Percentiles rank a stretch among this genome's conserved stretches.
These are phyloP conservation scores for Heliconius cydno DNA, from an alignment of 2,888 invertebrate species.

Conservation along the genomic window DNA sequence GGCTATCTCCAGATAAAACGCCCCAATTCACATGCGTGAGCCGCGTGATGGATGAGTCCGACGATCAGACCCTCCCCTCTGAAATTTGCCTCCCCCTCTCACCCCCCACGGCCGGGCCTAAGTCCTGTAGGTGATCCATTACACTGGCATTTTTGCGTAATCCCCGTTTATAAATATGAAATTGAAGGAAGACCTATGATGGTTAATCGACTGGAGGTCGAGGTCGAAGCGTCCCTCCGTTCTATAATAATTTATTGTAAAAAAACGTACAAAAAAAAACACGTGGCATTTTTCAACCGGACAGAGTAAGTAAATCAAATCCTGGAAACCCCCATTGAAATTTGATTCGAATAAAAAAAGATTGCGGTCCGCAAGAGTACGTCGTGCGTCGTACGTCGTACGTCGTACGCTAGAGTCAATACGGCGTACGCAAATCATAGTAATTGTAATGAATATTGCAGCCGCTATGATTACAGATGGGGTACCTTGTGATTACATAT, in stretches of 20 bases:
- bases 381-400: constrained; percentile 41
- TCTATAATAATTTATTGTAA: constrained; percentile 75
- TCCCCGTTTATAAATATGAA: constrained; percentile 84
- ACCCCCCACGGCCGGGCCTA: constrained; percentile 68
- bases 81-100: constrained; percentile 76
- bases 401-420: constrained; percentile 42
- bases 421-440: constrained; percentile 54
- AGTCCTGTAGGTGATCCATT: constrained; percentile 83
- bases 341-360: constrained; percentile 45
- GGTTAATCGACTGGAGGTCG: constrained; percentile 83
- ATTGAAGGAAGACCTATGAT: constrained; percentile 82
- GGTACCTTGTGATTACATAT: constrained; percentile 64
- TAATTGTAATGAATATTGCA: constrained; percentile 58
- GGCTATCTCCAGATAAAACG: constrained; percentile 83
- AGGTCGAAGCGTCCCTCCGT: constrained; percentile 72
- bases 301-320: constrained; percentile 45
- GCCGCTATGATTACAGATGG: constrained; percentile 67
- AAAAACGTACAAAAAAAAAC: constrained; percentile 56
- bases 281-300: constrained; percentile 40
- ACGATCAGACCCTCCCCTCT: constrained; percentile 80
- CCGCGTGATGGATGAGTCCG: constrained; percentile 81
- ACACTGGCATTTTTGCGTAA: constrained; percentile 83
- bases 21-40: constrained; percentile 83
- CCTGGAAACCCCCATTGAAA: constrained; percentile 39
- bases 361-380: constrained; percentile 48